Evolutionary conservation across 2,113 vertebrate genomes (phyloP).

Genomic region (Cyanocitta stelleri): DNA sequence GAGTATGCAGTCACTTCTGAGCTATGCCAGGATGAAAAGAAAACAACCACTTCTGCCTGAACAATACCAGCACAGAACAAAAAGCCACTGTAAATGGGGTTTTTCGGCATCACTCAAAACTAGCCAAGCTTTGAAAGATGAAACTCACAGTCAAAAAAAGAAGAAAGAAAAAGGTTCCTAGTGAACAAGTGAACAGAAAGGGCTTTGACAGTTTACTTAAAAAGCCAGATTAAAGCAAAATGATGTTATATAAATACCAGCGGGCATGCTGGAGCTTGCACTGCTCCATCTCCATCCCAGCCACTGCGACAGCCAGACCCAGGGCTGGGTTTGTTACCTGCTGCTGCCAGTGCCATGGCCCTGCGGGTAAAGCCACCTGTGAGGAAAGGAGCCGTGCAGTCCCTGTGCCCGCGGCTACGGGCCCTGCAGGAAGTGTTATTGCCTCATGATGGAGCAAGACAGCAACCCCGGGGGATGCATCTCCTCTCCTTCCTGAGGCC

Average conservation of each 20-base stretch:
- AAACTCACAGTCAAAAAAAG: not conserved
- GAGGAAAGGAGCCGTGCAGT: fast-evolving
- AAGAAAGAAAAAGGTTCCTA: not conserved
- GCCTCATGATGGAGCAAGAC: not conserved
- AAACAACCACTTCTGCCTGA: slow-evolving; percentile 37
- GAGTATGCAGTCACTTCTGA: slow-evolving; percentile 47
- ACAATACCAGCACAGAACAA: slow-evolving; percentile 12
- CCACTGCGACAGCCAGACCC: not conserved
- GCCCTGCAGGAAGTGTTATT: fast-evolving
- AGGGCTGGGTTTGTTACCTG: not conserved
- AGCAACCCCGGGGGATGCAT: not conserved
- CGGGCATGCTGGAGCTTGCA: not conserved
- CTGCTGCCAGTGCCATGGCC: not conserved
- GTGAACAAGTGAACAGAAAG: slow-evolving; percentile 21
- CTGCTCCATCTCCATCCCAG: not conserved
- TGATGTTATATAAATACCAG: not conserved
- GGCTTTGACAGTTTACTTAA: slow-evolving; percentile 26
- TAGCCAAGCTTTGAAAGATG: not conserved
- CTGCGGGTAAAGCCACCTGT: not conserved
- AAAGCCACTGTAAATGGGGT: not conserved
- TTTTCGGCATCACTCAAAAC: slow-evolving; percentile 13
- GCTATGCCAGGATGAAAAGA: slow-evolving; percentile 9
- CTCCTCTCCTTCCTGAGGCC: not conserved
- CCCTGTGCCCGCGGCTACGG: fast-evolving
- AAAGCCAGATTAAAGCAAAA: slow-evolving; percentile 42